Evolutionary conservation across 64 coral and sea anemone genomes (phyloP).

Genomic region (Hydrozoanthus tunicans): DNA sequence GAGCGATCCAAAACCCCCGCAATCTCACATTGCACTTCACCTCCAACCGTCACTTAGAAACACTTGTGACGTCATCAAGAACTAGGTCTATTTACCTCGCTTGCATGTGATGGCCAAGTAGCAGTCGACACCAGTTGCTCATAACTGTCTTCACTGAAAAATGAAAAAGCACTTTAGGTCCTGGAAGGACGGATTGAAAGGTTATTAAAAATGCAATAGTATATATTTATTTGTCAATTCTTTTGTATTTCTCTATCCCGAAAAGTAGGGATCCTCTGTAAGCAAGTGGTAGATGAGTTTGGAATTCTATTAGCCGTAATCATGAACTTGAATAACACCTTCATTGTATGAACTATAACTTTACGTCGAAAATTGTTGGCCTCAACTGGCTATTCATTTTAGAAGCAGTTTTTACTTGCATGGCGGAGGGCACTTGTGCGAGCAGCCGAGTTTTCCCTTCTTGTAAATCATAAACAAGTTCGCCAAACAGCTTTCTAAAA

Average conservation of each 20-base stretch:
- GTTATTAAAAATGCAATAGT: neutral
- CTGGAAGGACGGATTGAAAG: no score
- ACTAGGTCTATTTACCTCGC: neutral
- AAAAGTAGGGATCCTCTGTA: neutral
- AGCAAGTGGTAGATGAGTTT: no score
- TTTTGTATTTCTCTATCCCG: neutral
- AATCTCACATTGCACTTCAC: no score
- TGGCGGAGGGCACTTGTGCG: constrained; percentile 1
- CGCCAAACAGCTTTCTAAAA: neutral
- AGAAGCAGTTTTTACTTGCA: neutral
- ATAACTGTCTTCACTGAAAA: neutral
- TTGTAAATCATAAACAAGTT: neutral
- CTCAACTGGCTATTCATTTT: neutral
- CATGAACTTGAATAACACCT: no score
- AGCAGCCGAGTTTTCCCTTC: constrained; percentile 4
- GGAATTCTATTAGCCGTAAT: no score
- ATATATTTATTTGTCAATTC: neutral
- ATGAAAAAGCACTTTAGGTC: neutral
- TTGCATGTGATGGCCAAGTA: constrained; percentile 3
- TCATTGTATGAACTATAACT: no score
- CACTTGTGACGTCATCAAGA: no score
- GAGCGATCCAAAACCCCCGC: no score
- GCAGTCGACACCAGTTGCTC: neutral
- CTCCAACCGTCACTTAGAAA: no score
- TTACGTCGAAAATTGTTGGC: no score